Evolutionary conservation across 2,113 vertebrate genomes (phyloP), one percentile per base, ranked within the genome.

Genomic region (Noctilio leporinus): DNA sequence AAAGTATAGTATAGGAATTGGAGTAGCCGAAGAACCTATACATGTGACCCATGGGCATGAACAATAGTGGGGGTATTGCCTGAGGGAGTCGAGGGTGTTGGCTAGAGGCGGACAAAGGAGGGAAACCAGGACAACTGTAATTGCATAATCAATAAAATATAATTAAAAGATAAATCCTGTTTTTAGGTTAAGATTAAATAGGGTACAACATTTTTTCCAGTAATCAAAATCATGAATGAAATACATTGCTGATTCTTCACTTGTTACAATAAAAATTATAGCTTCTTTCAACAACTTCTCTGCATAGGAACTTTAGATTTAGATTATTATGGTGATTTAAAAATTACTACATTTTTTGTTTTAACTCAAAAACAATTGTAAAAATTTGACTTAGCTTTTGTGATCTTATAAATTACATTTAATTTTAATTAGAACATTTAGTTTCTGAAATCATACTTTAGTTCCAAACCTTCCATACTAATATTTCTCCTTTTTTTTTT

Each of bases 351-450:
- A 38, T 47, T 89, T 90, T 87, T 2, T 8, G 80, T 73, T 94
- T 84, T 64, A 95, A 85, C 67, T 77, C 10, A 78, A 77, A 90
- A 88, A 28, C 10, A 70, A 1, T 53, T 86, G 84, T 45, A 49
- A 91, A 65, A 65, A 45, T 83, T 82, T 78, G 7, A 26, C n/a
- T 93, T 53, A 55, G 40, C 17, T 24, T 86, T 70, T 90, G 10
- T 11, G 30, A 15, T 53, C 43, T 57, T 72, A 76, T 45, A 81
- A 47, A 69, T 90, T 33, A 22, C 20, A 49, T 76, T 90, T 70
- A 40, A 92, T 84, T 91, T 90, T 96, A 59, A 72, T 77, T 47
- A 73, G 35, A 87, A 49, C 9, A 28, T 87, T 93, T 84, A 33
- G 15, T 89, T 95, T 89, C 33, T 85, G 59, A 69, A 53, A 33